These are phyloP conservation scores for Cynopterus brachyotis DNA, from an alignment of 2,113 vertebrate genomes.

Conservation along the genomic window DNA sequence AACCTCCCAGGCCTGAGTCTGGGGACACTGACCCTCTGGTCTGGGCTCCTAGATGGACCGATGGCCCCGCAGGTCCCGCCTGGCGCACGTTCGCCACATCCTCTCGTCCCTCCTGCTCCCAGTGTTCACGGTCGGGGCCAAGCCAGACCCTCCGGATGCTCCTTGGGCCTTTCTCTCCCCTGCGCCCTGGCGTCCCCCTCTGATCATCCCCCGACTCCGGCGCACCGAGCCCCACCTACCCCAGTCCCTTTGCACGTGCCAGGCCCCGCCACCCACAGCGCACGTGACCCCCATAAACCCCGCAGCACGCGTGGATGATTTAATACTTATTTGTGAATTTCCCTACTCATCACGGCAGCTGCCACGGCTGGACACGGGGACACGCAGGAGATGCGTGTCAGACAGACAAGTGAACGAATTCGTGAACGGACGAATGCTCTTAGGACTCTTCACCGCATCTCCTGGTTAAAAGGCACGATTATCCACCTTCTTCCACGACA, in stretches of 20 bases:
- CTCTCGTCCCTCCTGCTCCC: not conserved
- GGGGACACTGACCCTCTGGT: too few species aligned
- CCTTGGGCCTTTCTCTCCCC: not conserved
- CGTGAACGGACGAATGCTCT: not conserved
- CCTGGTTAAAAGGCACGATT: not conserved
- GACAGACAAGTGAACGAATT: not conserved
- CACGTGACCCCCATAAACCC: too few species aligned
- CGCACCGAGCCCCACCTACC: not conserved
- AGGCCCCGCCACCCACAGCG: too few species aligned
- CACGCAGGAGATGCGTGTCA: fast-evolving
- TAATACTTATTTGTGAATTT: too few species aligned
- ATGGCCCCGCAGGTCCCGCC: too few species aligned
- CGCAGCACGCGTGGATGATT: fast-evolving
- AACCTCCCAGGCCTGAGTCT: not conserved
- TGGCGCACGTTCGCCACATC: not conserved
- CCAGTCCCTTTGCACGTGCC: too few species aligned
- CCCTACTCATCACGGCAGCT: not conserved
- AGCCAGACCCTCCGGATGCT: not conserved
- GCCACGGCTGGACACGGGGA: not conserved
- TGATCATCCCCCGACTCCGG: not conserved
- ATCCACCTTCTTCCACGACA: not conserved
- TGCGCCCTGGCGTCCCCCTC: not conserved
- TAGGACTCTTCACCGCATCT: fast-evolving
- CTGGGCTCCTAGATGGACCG: not conserved
- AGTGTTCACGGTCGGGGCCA: too few species aligned